Conservation (phyloP, 2,797 vertebrate species). For the Hafferia zeledoni region DNA sequence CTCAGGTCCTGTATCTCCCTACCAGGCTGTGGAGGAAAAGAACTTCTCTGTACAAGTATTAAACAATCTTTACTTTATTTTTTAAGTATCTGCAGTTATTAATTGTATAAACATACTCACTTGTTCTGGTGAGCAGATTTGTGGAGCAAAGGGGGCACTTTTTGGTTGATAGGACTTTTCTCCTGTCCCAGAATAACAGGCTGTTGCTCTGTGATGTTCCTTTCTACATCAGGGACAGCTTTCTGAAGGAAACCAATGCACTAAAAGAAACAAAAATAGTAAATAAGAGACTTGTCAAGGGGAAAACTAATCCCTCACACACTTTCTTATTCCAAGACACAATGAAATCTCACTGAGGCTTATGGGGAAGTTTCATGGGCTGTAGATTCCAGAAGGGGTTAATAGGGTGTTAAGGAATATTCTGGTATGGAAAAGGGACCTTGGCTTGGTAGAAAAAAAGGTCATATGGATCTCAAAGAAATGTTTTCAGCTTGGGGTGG, state of each 20-base stretch:
- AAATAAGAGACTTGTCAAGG: neutral
- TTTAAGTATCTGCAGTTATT: neutral
- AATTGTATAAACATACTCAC: neutral
- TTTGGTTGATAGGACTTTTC: neutral
- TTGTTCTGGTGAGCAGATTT: neutral
- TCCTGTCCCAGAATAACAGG: neutral
- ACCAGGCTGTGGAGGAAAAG: neutral
- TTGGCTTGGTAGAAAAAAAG: neutral
- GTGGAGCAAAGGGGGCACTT: neutral
- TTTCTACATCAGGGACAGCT: neutral
- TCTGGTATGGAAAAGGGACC: neutral
- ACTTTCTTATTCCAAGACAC: neutral
- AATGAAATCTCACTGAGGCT: neutral
- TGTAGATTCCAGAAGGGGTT: neutral
- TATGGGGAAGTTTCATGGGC: neutral
- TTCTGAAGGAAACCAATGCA: neutral
- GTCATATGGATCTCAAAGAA: neutral
- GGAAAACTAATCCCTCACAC: neutral
- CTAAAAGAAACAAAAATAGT: neutral
- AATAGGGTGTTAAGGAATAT: neutral
- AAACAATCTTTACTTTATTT: neutral
- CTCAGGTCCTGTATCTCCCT: neutral
- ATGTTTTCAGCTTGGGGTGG: neutral
- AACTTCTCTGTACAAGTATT: neutral
- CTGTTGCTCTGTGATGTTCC: neutral